A percentile compares a stretch with the other conserved stretches of the same genome.
These are phyloP conservation scores for Babyrousa celebensis DNA, from an alignment of 2,797 vertebrate species.

Conservation along the genomic window DNA sequence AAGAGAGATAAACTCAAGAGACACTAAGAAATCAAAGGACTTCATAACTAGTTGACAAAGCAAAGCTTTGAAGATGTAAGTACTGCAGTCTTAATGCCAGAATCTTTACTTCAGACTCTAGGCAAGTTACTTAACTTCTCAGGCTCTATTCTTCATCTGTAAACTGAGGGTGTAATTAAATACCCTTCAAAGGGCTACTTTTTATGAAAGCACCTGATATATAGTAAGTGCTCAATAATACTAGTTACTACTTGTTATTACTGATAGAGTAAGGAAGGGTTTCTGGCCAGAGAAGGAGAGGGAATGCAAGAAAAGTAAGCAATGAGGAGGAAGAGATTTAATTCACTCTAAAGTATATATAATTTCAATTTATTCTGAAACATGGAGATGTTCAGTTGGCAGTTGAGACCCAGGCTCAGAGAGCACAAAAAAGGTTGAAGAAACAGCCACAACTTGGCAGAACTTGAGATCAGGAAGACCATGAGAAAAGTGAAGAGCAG, in stretches of 20 bases:
- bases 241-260: background rate
- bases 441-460: background rate
- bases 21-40: background rate
- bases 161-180: background rate
- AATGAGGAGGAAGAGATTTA: background rate
- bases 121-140: background rate
- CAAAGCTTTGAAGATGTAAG: background rate
- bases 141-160: no score
- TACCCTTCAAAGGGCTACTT: background rate
- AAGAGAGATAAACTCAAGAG: background rate
- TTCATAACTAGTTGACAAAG: background rate
- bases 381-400: background rate
- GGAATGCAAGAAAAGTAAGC: background rate
- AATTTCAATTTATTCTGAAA: slow-evolving; percentile 27
- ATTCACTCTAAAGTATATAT: background rate
- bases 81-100: background rate
- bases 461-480: background rate
- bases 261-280: background rate
- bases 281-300: background rate
- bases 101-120: background rate
- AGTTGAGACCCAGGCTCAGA: background rate
- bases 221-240: background rate
- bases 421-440: background rate
- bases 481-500: background rate
- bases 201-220: no score